These are phyloP conservation scores for Benthochromis sp. DNA, from an alignment of 2,113 vertebrate species.

Conservation along the genomic window DNA sequence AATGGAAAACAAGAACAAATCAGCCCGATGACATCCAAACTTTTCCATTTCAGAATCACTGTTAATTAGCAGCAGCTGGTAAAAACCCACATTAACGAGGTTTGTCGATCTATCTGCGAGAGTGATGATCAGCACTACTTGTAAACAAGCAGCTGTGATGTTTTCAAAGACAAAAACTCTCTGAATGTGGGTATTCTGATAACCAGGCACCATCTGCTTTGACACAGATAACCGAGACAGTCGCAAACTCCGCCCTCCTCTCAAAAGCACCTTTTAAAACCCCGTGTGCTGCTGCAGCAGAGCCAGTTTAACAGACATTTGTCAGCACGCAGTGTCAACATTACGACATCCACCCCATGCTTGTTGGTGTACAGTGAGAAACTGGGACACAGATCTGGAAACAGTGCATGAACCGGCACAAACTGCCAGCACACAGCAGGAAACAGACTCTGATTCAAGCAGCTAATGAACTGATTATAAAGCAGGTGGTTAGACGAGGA, in stretches of 20 bases:
- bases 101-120: not conserved
- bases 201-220: not conserved
- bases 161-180: not conserved
- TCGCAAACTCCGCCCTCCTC: not conserved
- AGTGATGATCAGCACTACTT: not conserved
- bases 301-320: not conserved
- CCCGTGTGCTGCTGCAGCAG: not conserved
- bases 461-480: not conserved
- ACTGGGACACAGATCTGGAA: not conserved
- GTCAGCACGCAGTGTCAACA: not conserved
- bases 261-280: not conserved
- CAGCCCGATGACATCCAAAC: not conserved
- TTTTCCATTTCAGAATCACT: not conserved
- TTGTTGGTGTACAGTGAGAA: not conserved
- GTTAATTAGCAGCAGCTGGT: not conserved
- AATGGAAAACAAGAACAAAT: not conserved
- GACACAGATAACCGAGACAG: not conserved
- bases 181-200: not conserved
- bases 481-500: not conserved
- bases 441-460: not conserved
- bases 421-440: not conserved
- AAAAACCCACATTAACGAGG: not conserved
- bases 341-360: not conserved
- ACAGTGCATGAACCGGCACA: not conserved
- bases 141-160: not conserved